These are phyloP conservation scores for Takifugu flavidus DNA, from an alignment of 2,113 vertebrate genomes.

Conservation along the genomic window DNA sequence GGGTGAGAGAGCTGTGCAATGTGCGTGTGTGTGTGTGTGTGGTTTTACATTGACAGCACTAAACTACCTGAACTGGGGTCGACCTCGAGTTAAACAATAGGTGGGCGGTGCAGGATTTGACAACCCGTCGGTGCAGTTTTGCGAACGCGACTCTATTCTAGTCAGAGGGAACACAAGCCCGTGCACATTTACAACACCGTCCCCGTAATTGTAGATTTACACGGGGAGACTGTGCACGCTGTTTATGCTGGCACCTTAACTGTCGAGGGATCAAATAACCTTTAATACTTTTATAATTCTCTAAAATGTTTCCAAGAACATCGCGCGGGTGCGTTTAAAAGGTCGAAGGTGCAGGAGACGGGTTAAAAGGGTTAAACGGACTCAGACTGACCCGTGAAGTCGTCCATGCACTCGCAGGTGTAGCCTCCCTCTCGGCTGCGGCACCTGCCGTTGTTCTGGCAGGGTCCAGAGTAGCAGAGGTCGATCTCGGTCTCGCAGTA, in stretches of 20 bases:
- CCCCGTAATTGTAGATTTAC: not conserved
- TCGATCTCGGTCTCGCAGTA: conserved; percentile 96
- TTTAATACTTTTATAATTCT: too few species aligned
- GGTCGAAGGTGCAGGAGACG: not conserved
- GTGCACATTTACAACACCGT: conserved; percentile 1
- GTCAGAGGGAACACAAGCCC: conserved; percentile 7
- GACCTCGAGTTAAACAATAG: conserved; percentile 32
- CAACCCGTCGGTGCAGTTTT: conserved; percentile 34
- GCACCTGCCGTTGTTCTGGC: conserved; percentile 84
- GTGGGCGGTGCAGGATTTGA: conserved; percentile 22
- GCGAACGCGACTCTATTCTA: conserved; percentile 15
- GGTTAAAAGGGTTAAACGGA: not conserved
- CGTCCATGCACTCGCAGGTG: conserved; percentile 87
- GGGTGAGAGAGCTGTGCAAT: too few species aligned
- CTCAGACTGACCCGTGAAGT: conserved; percentile 86
- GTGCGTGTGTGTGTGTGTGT: not conserved
- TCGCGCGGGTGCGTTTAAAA: too few species aligned
- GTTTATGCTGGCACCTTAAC: too few species aligned
- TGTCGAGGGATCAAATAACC: too few species aligned
- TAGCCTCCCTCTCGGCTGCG: conserved; percentile 92
- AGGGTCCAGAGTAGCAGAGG: conserved; percentile 93
- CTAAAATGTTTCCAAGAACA: not conserved
- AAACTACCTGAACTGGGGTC: conserved; percentile 28
- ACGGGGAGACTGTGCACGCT: too few species aligned
- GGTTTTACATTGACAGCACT: conserved; percentile 13